Conservation (phyloP, 2,797 vertebrate genomes). For the Cossypha niveicapilla region DNA sequence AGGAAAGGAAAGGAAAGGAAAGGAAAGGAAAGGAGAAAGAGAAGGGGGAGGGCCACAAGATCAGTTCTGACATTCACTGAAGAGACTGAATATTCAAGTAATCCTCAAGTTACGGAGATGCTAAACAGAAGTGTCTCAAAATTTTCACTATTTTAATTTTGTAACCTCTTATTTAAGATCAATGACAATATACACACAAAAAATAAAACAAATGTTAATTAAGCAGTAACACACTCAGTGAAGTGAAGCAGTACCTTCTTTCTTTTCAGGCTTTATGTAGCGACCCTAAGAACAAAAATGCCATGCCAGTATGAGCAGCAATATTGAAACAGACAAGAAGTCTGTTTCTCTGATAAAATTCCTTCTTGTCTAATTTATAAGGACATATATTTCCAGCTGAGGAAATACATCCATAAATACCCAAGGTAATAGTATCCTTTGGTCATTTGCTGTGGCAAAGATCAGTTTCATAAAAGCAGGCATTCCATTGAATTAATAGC, state of each 20-base stretch:
- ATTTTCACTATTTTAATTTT: not conserved
- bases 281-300: not conserved
- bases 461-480: slow-evolving; percentile 16
- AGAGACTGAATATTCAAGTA: not conserved
- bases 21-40: no score
- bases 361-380: not conserved
- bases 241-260: not conserved
- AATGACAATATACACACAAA: not conserved
- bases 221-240: not conserved
- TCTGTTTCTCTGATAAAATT: not conserved
- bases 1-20: no score
- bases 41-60: not conserved
- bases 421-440: slow-evolving; percentile 3
- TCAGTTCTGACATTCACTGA: not conserved
- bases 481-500: not conserved
- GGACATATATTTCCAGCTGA: not conserved
- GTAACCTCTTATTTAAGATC: not conserved
- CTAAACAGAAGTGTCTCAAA: not conserved
- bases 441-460: not conserved
- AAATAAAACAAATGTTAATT: not conserved
- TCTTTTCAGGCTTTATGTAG: not conserved
- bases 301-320: not conserved
- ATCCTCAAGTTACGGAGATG: not conserved
- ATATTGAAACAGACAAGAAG: not conserved
- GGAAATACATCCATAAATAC: not conserved